phyloP scores from a whole-genome alignment of 2,888 invertebrate species.

The Cryptophagus acutangulus region DNA sequence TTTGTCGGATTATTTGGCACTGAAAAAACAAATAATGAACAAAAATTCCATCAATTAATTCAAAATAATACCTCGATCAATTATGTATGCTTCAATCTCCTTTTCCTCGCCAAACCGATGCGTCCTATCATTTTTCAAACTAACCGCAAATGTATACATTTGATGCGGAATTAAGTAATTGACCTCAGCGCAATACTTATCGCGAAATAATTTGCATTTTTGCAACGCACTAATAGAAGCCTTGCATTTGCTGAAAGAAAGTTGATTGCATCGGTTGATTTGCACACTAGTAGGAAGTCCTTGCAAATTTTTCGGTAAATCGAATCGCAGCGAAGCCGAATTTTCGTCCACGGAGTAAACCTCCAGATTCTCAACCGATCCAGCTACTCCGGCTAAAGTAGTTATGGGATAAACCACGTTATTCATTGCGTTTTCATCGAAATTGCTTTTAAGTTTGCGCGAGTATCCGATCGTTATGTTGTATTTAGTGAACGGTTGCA shows the following conservation, averaged over 20 bases:
- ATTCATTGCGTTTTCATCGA: conserved; percentile 20
- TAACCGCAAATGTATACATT: conserved; percentile 32
- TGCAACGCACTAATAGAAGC: conserved; percentile 24
- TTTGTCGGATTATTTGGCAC: conserved; percentile 39
- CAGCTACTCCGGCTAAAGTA: conserved; percentile 39
- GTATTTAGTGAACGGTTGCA: conserved; percentile 36
- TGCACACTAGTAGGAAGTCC: conserved; percentile 35
- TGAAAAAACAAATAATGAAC: conserved; percentile 22
- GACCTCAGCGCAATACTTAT: conserved; percentile 36
- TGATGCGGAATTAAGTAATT: conserved; percentile 31
- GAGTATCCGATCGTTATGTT: not conserved
- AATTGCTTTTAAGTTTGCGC: conserved; percentile 25
- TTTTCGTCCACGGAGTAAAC: conserved; percentile 37
- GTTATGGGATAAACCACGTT: conserved; percentile 35
- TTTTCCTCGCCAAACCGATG: conserved; percentile 34
- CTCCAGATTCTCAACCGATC: conserved; percentile 36
- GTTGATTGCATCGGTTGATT: conserved; percentile 32
- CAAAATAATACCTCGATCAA: conserved; percentile 31
- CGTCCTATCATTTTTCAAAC: conserved; percentile 37
- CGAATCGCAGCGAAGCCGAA: conserved; percentile 36
- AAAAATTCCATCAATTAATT: conserved; percentile 2
- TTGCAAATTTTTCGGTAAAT: conserved; percentile 31
- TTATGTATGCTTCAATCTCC: conserved; percentile 25
- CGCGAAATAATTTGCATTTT: conserved; percentile 36
- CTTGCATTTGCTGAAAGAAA: conserved; percentile 34